Evolutionary conservation across 2,113 vertebrate species (phyloP).

Genomic region (Sceloporus tristichus): DNA sequence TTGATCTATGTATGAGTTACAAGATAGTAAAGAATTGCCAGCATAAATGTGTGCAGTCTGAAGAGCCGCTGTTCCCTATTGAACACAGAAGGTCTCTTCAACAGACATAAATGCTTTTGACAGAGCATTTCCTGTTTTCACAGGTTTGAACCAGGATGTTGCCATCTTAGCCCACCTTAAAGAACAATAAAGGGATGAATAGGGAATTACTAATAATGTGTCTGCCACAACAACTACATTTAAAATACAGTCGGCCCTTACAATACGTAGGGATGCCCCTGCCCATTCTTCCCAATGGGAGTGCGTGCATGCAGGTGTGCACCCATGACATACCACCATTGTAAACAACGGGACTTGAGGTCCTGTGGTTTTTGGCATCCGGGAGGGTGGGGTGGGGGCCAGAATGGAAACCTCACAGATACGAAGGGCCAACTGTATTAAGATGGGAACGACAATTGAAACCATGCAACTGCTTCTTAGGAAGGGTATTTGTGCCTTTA

Average conservation of each 20-base stretch:
- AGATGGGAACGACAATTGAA: slow-evolving; percentile 43
- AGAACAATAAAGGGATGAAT: neutral
- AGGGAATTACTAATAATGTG: slow-evolving; percentile 40
- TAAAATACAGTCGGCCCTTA: neutral
- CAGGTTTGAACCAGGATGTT: too few relatives aligned
- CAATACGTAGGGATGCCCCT: too few relatives aligned
- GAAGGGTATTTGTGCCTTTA: slow-evolving; percentile 43
- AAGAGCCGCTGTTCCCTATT: neutral
- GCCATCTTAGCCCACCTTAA: neutral
- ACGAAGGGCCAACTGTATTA: too few relatives aligned
- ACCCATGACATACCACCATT: too few relatives aligned
- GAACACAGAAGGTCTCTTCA: neutral
- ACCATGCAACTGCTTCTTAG: slow-evolving; percentile 16
- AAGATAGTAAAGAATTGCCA: neutral
- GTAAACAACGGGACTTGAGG: too few relatives aligned
- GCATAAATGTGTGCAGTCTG: neutral
- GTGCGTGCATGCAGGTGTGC: too few relatives aligned
- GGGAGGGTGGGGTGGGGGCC: too few relatives aligned
- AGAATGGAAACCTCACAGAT: too few relatives aligned
- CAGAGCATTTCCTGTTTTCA: neutral
- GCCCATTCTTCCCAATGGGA: too few relatives aligned
- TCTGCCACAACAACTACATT: slow-evolving; percentile 60
- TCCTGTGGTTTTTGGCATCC: too few relatives aligned
- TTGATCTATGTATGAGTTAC: neutral
- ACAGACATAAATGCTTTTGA: neutral